These are phyloP conservation scores for Podarcis cretensis DNA, from an alignment of 2,113 vertebrate species.

Conservation along the genomic window DNA sequence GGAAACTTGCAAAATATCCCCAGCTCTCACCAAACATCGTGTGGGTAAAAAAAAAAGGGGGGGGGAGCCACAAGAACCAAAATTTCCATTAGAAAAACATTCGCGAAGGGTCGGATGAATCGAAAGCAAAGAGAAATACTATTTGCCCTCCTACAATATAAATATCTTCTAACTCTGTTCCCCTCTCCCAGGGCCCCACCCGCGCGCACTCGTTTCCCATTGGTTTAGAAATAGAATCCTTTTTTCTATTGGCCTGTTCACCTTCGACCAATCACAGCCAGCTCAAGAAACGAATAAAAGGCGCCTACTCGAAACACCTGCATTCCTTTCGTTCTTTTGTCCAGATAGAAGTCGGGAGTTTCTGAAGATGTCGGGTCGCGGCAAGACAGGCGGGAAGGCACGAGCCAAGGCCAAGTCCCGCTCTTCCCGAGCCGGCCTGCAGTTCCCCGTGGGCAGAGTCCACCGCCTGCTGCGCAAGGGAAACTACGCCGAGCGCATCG, in stretches of 20 bases:
- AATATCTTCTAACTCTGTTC: no score
- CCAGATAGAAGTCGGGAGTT: fast-evolving
- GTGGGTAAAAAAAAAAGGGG: not conserved
- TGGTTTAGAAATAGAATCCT: not conserved
- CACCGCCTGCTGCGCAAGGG: constrained; percentile 81
- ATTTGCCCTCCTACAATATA: not conserved
- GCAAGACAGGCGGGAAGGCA: constrained; percentile 65
- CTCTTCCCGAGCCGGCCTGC: constrained; percentile 82
- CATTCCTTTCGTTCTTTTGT: fast-evolving
- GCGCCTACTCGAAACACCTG: fast-evolving
- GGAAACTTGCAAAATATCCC: not conserved
- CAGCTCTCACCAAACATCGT: not conserved
- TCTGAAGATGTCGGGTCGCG: not conserved
- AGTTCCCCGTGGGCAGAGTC: constrained; percentile 85
- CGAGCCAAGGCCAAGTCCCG: constrained; percentile 85
- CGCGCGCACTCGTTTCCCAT: not conserved
- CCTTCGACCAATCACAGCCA: not conserved
- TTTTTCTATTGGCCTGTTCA: not conserved
- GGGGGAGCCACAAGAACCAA: not conserved
- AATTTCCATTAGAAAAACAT: no score
- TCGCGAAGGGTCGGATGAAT: no score
- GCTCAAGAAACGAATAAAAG: not conserved
- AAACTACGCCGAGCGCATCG: constrained; percentile 77
- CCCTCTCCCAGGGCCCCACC: no score
- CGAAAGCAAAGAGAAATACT: not conserved